phyloP scores from a whole-genome alignment of 1,140 invertebrate genomes.

The Luehdorfia chinensis region DNA sequence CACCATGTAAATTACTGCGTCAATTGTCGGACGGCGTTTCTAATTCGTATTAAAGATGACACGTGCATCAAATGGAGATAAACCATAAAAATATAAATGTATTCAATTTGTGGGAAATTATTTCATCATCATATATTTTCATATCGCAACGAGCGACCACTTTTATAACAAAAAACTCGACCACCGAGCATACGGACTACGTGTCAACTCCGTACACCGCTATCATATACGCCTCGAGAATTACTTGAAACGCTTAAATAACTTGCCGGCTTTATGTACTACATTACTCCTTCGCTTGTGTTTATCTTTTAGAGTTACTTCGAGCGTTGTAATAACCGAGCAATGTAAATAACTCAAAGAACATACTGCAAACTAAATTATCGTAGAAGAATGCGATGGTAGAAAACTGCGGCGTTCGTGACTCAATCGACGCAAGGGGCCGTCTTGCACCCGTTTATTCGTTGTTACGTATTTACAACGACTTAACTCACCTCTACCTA shows the following conservation, averaged over 20 bases:
- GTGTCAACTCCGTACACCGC: constrained; percentile 6
- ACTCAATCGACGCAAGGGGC: constrained; percentile 58
- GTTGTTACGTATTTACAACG: constrained; percentile 13
- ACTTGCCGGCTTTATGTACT: constrained; percentile 8
- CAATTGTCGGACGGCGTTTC: too few relatives aligned
- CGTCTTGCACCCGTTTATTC: constrained; percentile 34
- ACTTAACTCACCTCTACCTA: constrained; percentile 13
- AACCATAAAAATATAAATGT: not conserved
- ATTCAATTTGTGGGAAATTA: constrained; percentile 13
- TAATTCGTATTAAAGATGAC: too few relatives aligned
- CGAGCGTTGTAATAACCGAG: constrained; percentile 19
- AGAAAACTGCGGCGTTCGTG: constrained; percentile 46
- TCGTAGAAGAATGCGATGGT: constrained; percentile 42
- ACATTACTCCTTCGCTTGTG: constrained; percentile 20
- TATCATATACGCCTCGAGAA: not conserved
- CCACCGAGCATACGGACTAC: too few relatives aligned
- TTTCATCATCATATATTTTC: constrained; percentile 15
- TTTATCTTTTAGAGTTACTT: not conserved
- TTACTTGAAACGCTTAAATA: constrained; percentile 6
- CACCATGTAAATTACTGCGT: too few relatives aligned
- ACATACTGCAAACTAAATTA: constrained; percentile 33
- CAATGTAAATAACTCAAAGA: constrained; percentile 35
- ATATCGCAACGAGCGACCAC: not conserved
- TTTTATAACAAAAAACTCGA: constrained; percentile 11
- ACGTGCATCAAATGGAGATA: not conserved